Percentiles rank a stretch among this genome's conserved stretches.
Conservation (phyloP, 2,113 vertebrate species). For the Chascanopsetta lugubris region DNA sequence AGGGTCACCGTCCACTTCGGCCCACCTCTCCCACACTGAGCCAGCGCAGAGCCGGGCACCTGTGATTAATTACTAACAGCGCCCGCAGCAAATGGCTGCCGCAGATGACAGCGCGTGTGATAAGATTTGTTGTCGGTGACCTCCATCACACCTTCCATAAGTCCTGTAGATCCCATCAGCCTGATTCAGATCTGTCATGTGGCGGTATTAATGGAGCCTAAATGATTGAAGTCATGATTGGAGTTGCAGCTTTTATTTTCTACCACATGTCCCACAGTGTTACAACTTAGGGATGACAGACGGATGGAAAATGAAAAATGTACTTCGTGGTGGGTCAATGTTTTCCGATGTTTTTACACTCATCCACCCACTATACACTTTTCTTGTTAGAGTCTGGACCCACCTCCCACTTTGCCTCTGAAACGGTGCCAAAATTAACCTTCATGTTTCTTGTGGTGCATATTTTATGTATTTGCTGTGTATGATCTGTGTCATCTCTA, state of each 20-base stretch:
- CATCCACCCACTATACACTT: neutral
- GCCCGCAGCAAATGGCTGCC: slow-evolving; percentile 50
- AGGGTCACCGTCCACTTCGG: too few species aligned
- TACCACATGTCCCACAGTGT: neutral
- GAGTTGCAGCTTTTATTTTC: slow-evolving; percentile 3
- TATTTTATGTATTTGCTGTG: neutral
- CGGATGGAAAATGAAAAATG: neutral
- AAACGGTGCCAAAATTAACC: neutral
- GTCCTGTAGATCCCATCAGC: slow-evolving; percentile 33
- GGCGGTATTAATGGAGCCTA: slow-evolving; percentile 25
- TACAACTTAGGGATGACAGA: neutral
- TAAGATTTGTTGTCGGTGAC: slow-evolving; percentile 64
- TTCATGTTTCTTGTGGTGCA: neutral
- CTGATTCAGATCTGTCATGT: slow-evolving; percentile 32
- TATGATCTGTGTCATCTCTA: neutral
- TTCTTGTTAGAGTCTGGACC: neutral
- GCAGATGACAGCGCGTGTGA: slow-evolving; percentile 62
- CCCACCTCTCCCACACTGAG: too few species aligned
- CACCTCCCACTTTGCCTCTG: neutral
- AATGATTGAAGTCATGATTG: slow-evolving; percentile 11
- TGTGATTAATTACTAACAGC: slow-evolving; percentile 72
- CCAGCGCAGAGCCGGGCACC: too few species aligned
- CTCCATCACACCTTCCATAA: slow-evolving; percentile 46
- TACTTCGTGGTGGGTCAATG: neutral
- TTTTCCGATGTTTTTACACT: neutral